Percentiles rank a stretch among this genome's conserved stretches.
Conservation (phyloP, 2,797 vertebrate species). For the Lates japonicus region DNA sequence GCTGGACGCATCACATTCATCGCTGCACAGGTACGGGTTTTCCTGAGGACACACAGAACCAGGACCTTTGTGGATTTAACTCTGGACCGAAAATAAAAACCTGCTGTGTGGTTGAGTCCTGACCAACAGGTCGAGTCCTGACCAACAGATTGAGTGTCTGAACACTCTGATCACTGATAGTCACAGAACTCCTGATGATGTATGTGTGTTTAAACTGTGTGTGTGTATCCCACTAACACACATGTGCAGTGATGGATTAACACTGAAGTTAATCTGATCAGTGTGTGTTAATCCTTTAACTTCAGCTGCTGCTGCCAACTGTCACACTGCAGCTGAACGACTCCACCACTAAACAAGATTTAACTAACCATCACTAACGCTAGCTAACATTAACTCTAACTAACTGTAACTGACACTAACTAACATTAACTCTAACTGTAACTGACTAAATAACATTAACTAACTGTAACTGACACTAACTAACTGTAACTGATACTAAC, state of each 20-base stretch:
- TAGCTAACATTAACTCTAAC: neutral
- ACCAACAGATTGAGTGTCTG: too few relatives aligned
- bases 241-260: constrained; percentile 44
- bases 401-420: neutral
- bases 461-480: too few relatives aligned
- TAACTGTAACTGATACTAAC: too few relatives aligned
- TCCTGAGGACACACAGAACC: constrained; percentile 77
- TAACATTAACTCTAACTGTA: too few relatives aligned
- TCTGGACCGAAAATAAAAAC: neutral
- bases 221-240: constrained; percentile 30
- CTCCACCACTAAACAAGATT: neutral
- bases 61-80: neutral
- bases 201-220: neutral
- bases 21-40: constrained; percentile 98
- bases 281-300: constrained; percentile 47
- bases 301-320: constrained; percentile 56
- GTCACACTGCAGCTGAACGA: constrained; percentile 27
- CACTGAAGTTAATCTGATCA: constrained; percentile 54
- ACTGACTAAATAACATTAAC: too few relatives aligned
- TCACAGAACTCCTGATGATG: too few relatives aligned
- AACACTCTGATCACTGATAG: too few relatives aligned
- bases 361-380: constrained; percentile 1
- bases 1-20: constrained; percentile 95
- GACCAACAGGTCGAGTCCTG: too few relatives aligned
- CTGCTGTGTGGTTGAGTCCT: too few relatives aligned